Percentiles rank a stretch among this genome's conserved stretches.
phyloP scores from a whole-genome alignment of 2,797 vertebrate genomes.

The Lateolabrax maculatus region DNA sequence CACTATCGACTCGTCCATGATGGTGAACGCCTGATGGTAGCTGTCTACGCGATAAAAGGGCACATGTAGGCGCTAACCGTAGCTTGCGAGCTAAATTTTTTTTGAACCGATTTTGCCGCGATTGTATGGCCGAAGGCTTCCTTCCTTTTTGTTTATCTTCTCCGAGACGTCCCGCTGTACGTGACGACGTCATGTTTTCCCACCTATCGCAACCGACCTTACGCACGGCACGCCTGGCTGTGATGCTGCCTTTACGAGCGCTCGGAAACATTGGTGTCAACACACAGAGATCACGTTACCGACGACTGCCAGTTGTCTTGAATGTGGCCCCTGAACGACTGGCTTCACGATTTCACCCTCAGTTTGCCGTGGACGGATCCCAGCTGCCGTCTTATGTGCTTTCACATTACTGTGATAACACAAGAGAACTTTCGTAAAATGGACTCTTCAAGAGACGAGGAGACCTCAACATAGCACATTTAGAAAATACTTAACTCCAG shows the following conservation, averaged over 20 bases:
- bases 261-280: background rate
- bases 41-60: slow-evolving; percentile 30
- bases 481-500: background rate
- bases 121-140: slow-evolving; percentile 75
- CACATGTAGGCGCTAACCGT: slow-evolving; percentile 56
- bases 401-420: background rate
- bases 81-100: slow-evolving; percentile 62
- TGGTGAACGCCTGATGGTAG: slow-evolving; percentile 10
- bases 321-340: background rate
- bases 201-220: slow-evolving; percentile 41
- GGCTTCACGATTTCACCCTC: background rate
- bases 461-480: background rate
- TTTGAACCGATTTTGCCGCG: slow-evolving; percentile 85
- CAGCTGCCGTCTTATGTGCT: background rate
- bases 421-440: background rate
- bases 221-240: slow-evolving; percentile 24
- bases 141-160: slow-evolving; percentile 86
- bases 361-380: background rate
- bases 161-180: slow-evolving; percentile 67
- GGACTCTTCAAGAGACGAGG: background rate
- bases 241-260: background rate
- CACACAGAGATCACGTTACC: accelerated
- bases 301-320: background rate
- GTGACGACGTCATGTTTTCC: slow-evolving; percentile 61
- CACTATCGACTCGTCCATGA: slow-evolving; percentile 89